phyloP scores from a whole-genome alignment of 1,140 invertebrate species.

The Ceratitis capitata region DNA sequence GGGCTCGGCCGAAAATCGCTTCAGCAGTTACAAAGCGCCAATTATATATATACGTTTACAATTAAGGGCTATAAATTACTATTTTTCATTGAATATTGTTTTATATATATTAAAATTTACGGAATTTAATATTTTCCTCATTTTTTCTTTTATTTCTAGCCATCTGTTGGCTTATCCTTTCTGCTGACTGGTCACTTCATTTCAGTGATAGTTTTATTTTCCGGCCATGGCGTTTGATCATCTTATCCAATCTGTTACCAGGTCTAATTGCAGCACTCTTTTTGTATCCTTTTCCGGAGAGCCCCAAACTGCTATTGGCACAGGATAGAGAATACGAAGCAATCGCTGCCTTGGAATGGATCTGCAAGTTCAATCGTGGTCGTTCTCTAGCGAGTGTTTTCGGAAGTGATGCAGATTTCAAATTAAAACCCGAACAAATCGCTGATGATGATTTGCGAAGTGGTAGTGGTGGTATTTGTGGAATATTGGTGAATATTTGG shows the following conservation, averaged over 20 bases:
- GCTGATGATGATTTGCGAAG: constrained; percentile 49
- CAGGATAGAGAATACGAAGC: constrained; percentile 67
- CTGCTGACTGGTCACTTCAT: constrained; percentile 50
- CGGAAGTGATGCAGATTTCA: constrained; percentile 48
- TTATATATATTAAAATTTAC: no score
- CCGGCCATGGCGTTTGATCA: constrained; percentile 74
- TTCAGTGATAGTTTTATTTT: constrained; percentile 53
- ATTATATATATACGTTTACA: no score
- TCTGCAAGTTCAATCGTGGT: constrained; percentile 68
- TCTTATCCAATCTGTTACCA: constrained; percentile 70
- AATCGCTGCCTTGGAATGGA: constrained; percentile 66
- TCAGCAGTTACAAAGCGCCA: no score
- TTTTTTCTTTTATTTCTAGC: constrained; percentile 48
- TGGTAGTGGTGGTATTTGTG: constrained; percentile 47
- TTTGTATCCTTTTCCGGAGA: constrained; percentile 73
- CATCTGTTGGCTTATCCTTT: constrained; percentile 54
- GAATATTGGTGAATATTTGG: constrained; percentile 54
- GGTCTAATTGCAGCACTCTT: constrained; percentile 69
- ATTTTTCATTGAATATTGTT: no score
- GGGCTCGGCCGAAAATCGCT: no score
- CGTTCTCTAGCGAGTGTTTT: constrained; percentile 50
- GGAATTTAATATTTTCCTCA: no score
- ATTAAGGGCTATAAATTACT: no score
- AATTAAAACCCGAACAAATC: constrained; percentile 49
- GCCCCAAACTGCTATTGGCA: constrained; percentile 72